A percentile compares a stretch with the other conserved stretches of the same genome.
These are phyloP conservation scores for Meriones unguiculatus DNA, from an alignment of 2,113 vertebrate species.

Conservation along the genomic window DNA sequence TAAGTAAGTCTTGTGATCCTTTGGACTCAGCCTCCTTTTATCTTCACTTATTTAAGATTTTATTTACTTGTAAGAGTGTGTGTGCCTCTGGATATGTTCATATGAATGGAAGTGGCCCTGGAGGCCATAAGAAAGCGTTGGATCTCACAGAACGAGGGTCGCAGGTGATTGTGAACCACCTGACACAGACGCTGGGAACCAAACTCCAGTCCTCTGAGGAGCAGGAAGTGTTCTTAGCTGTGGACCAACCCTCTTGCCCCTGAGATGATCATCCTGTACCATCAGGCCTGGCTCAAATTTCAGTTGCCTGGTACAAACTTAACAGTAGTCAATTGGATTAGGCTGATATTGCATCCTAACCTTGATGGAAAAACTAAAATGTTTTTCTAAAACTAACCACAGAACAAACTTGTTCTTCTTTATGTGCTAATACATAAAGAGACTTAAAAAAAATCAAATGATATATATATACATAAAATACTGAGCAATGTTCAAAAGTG, in stretches of 20 bases:
- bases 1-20: neutral
- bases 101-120: rapidly evolving
- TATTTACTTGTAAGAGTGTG: neutral
- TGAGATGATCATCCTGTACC: no score
- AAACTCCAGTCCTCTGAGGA: neutral
- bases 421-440: neutral
- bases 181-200: neutral
- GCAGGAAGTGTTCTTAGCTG: neutral
- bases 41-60: neutral
- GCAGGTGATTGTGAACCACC: neutral
- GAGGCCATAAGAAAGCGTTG: neutral
- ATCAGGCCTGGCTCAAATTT: neutral
- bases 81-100: neutral
- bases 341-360: neutral
- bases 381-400: neutral
- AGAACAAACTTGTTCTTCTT: neutral
- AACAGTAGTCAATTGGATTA: neutral
- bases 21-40: neutral
- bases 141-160: neutral
- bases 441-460: neutral
- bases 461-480: neutral
- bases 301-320: neutral
- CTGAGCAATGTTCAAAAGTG: neutral
- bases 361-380: neutral
- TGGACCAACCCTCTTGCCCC: neutral